Conservation (phyloP, 2,797 vertebrate genomes). For the Antennarius maculatus region DNA sequence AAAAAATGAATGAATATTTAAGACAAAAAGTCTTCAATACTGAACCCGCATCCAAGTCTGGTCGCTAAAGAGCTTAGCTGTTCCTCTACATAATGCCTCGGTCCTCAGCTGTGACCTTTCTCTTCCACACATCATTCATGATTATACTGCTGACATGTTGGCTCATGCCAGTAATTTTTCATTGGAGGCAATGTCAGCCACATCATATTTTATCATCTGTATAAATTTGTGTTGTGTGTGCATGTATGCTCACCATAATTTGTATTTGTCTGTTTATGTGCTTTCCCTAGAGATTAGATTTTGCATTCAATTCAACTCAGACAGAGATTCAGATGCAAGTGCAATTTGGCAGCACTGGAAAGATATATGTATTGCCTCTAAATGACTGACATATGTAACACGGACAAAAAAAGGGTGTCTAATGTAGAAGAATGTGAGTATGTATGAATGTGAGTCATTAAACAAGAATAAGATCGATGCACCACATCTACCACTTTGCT, state of each 20-base stretch:
- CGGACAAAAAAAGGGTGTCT: constrained; percentile 33
- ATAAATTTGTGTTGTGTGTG: constrained; percentile 75
- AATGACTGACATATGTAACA: constrained; percentile 49
- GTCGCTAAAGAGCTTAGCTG: constrained; percentile 72
- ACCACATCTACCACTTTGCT: constrained; percentile 6
- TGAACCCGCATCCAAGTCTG: constrained; percentile 68
- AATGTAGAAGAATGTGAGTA: constrained; percentile 13
- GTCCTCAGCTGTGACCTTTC: constrained; percentile 77
- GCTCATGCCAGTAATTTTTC: constrained; percentile 80
- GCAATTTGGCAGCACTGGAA: constrained; percentile 49
- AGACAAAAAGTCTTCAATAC: constrained; percentile 45
- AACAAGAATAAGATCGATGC: constrained; percentile 22
- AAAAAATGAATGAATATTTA: constrained; percentile 23
- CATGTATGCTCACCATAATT: constrained; percentile 68
- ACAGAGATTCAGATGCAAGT: constrained; percentile 59
- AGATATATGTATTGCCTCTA: constrained; percentile 31
- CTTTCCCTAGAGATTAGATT: constrained; percentile 63
- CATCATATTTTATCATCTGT: constrained; percentile 79
- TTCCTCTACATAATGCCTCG: constrained; percentile 70
- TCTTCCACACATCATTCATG: constrained; percentile 71
- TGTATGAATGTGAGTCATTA: constrained; percentile 18
- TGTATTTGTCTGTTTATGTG: constrained; percentile 70
- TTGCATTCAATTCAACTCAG: constrained; percentile 56
- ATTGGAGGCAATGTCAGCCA: constrained; percentile 73
- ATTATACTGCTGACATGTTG: constrained; percentile 79